Evolutionary conservation across 2,888 invertebrate genomes (phyloP).

Genomic region (Darwinula stevensoni): DNA sequence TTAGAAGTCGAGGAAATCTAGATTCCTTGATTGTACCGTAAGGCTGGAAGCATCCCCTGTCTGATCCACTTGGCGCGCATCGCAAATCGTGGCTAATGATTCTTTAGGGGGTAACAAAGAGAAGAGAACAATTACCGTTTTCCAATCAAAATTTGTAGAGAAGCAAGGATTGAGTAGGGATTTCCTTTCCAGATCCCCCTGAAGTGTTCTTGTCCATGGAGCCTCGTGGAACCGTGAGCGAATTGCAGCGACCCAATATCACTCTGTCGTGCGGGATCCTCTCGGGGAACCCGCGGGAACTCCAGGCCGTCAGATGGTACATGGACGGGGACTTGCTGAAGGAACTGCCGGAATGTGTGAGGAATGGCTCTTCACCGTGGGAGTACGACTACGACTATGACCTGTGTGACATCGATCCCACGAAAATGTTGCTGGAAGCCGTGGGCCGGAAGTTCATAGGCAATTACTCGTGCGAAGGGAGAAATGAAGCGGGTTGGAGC

Average conservation of each 20-base stretch:
- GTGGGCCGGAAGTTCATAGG: conserved; percentile 71
- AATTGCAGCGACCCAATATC: conserved; percentile 45
- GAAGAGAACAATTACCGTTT: too few species aligned
- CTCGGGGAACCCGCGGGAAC: conserved; percentile 38
- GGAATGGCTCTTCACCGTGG: conserved; percentile 12
- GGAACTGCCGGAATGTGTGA: conserved; percentile 50
- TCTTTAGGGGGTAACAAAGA: too few species aligned
- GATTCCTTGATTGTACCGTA: too few species aligned
- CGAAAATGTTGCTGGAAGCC: conserved; percentile 47
- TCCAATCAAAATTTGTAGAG: too few species aligned
- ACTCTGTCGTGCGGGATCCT: conserved; percentile 48
- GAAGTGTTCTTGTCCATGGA: conserved; percentile 39
- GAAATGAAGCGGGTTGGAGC: conserved; percentile 68
- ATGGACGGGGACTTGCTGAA: conserved; percentile 50
- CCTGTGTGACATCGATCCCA: conserved; percentile 59
- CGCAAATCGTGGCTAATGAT: too few species aligned
- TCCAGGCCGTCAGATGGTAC: conserved; percentile 55
- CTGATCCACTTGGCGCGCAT: too few species aligned
- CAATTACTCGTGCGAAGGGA: conserved; percentile 73
- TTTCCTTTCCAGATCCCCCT: conserved; percentile 33
- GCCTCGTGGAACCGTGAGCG: conserved; percentile 40
- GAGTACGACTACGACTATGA: conserved; percentile 9
- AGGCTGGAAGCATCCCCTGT: too few species aligned
- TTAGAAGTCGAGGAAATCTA: too few species aligned
- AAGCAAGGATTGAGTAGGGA: too few species aligned